These are phyloP conservation scores for Anastatus disparis DNA, from an alignment of 1,140 invertebrate species.

Conservation along the genomic window DNA sequence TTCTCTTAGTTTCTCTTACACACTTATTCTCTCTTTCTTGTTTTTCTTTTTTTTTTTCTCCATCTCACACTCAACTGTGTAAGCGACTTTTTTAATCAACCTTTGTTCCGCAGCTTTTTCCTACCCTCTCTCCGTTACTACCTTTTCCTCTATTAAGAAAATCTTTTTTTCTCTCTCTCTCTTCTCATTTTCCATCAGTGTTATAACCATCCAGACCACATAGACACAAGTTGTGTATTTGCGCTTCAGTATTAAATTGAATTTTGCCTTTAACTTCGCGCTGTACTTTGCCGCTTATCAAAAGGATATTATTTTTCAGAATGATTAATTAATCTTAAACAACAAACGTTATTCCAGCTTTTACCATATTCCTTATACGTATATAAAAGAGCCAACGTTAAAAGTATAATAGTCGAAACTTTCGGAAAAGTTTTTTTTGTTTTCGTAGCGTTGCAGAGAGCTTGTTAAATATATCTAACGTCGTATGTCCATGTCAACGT, in stretches of 20 bases:
- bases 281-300: neutral
- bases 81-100: constrained; percentile 30
- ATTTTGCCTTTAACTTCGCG: neutral
- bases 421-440: too few species aligned
- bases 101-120: neutral
- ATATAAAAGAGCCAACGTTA: too few species aligned
- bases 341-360: too few species aligned
- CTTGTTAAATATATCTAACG: neutral
- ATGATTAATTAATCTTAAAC: neutral
- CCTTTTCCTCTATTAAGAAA: neutral
- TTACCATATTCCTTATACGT: too few species aligned
- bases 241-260: neutral
- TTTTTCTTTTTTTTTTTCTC: too few species aligned
- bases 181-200: neutral
- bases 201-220: neutral
- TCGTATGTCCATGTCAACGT: neutral
- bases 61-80: too few species aligned
- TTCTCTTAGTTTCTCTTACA: neutral
- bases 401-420: too few species aligned
- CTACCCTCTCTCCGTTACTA: neutral
- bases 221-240: neutral
- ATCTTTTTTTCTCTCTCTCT: too few species aligned
- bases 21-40: neutral
- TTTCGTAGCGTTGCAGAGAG: too few species aligned
- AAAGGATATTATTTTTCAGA: neutral